phyloP scores from a whole-genome alignment of 1,140 invertebrate species.

The Zaprionus camerounensis region DNA sequence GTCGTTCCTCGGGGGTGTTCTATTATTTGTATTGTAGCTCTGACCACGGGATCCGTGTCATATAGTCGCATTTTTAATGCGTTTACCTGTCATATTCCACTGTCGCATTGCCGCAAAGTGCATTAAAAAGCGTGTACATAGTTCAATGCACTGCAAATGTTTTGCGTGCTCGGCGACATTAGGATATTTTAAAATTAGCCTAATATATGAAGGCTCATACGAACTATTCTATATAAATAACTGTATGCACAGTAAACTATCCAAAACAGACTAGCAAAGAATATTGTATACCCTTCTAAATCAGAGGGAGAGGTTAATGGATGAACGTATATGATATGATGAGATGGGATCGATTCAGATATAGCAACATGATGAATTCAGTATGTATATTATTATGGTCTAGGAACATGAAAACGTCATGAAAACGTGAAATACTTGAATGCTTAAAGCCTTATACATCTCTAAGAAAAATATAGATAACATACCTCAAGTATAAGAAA shows the following conservation, averaged over 20 bases:
- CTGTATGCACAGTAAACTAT: background rate
- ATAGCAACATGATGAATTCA: too few relatives aligned
- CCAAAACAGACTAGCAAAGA: background rate
- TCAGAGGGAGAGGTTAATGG: too few relatives aligned
- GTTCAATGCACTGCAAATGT: conserved; percentile 59
- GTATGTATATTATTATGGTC: too few relatives aligned
- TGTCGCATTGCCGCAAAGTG: conserved; percentile 34
- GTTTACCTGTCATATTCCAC: conserved; percentile 45
- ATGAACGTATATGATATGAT: too few relatives aligned
- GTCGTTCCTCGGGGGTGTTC: background rate
- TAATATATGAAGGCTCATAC: conserved; percentile 1
- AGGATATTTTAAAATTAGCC: conserved; percentile 25
- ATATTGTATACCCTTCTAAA: too few relatives aligned
- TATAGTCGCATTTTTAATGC: conserved; percentile 52
- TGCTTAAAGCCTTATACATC: too few relatives aligned
- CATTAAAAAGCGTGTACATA: conserved; percentile 26
- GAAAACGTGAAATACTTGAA: too few relatives aligned
- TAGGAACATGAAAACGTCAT: too few relatives aligned
- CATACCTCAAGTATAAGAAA: too few relatives aligned
- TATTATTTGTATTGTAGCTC: background rate
- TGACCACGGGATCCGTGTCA: conserved; percentile 3
- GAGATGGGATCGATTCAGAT: too few relatives aligned
- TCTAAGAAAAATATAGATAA: too few relatives aligned
- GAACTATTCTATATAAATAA: background rate
- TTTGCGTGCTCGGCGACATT: conserved; percentile 62